A percentile compares a stretch with the other conserved stretches of the same genome.
Evolutionary conservation across 2,113 vertebrate genomes (phyloP).

Genomic region (Percina caprodes): DNA sequence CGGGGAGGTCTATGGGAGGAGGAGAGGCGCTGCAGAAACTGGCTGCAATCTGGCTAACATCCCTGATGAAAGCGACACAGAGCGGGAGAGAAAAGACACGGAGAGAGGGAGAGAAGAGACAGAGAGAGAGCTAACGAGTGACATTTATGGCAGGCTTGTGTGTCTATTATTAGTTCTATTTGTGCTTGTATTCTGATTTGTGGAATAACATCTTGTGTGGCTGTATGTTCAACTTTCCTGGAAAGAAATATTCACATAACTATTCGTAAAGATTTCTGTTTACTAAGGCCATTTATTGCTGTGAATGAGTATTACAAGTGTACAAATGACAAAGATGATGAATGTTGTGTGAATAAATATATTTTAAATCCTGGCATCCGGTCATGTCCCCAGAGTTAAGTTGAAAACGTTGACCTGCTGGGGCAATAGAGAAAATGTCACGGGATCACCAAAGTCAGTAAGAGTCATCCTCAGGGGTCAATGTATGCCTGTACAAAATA

Average conservation of each 20-base stretch:
- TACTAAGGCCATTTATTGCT: background rate
- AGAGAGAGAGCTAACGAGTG: background rate
- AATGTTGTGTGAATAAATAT: background rate
- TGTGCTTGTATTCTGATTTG: background rate
- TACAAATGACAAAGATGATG: background rate
- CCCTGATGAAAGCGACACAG: slow-evolving; percentile 12
- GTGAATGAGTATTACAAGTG: background rate
- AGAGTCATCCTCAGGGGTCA: background rate
- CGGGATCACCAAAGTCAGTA: background rate
- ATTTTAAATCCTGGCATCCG: background rate
- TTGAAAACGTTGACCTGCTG: background rate
- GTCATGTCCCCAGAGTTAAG: background rate
- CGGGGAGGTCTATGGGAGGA: slow-evolving; percentile 46
- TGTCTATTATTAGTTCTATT: slow-evolving; percentile 20
- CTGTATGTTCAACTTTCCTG: background rate
- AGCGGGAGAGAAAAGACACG: background rate
- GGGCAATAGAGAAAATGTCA: background rate
- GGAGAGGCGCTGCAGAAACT: slow-evolving; percentile 29
- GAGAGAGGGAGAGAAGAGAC: background rate
- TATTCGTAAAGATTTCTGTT: background rate
- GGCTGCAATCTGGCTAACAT: slow-evolving; percentile 50
- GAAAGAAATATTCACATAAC: background rate
- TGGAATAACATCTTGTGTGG: background rate
- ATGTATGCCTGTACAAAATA: background rate
- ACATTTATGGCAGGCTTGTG: slow-evolving; percentile 3